phyloP scores from a whole-genome alignment of 2,113 vertebrate species.

The Rhinopithecus roxellana region DNA sequence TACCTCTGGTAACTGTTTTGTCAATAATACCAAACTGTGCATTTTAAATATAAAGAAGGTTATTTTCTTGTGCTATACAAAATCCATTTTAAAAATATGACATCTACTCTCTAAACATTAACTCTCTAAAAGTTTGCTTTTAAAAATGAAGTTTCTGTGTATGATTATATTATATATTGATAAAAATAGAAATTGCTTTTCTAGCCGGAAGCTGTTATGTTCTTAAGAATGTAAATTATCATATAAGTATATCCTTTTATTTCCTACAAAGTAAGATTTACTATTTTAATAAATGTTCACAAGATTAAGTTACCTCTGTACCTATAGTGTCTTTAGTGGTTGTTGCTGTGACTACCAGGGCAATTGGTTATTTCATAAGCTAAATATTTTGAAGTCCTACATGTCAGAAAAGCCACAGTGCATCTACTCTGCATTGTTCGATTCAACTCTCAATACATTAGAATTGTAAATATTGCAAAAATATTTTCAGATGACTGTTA shows the following conservation, averaged over 20 bases:
- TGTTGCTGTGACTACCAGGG: background rate
- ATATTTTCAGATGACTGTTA: background rate
- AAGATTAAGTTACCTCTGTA: background rate
- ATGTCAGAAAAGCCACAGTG: background rate
- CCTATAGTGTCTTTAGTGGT: background rate
- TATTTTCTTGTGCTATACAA: background rate
- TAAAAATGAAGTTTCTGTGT: background rate
- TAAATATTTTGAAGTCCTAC: background rate
- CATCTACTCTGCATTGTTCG: background rate
- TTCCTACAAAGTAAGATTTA: background rate
- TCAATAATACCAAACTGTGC: background rate
- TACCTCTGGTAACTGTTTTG: background rate
- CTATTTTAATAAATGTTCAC: background rate
- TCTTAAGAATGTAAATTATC: background rate
- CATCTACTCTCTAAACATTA: background rate
- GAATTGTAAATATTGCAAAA: background rate
- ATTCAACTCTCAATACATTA: background rate
- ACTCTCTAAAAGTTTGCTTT: background rate
- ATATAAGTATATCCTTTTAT: background rate
- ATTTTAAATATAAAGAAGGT: background rate
- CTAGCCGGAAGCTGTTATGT: background rate
- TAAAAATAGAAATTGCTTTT: background rate
- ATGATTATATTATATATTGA: background rate
- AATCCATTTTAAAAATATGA: background rate
- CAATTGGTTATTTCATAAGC: background rate